These are phyloP conservation scores for Sycophila sp. DNA, from an alignment of 1,140 invertebrate genomes.

Conservation along the genomic window DNA sequence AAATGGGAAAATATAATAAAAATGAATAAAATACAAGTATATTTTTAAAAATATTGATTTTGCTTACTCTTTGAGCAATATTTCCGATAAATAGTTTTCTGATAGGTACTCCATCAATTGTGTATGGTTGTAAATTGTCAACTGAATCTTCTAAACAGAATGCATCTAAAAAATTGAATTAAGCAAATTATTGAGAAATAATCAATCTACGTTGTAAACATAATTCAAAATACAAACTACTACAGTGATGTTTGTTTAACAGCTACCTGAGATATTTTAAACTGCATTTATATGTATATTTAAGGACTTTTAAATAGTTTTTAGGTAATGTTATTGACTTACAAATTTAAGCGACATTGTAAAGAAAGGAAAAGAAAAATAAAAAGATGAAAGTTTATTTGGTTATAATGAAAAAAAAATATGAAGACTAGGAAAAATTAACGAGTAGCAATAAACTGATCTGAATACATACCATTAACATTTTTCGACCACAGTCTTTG, in stretches of 20 bases:
- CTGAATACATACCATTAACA: background rate
- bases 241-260: background rate
- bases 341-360: background rate
- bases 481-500: conserved; percentile 1
- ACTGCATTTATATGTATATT: background rate
- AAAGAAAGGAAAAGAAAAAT: background rate
- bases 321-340: background rate
- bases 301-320: background rate
- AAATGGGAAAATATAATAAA: conserved; percentile 31
- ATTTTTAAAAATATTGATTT: conserved; percentile 2
- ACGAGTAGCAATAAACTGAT: background rate
- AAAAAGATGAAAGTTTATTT: background rate
- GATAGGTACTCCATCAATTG: conserved; percentile 55
- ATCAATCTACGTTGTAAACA: background rate
- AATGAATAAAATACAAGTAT: conserved; percentile 12
- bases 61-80: conserved; percentile 59
- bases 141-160: background rate
- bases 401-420: no score
- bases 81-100: conserved; percentile 61
- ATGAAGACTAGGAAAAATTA: background rate
- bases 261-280: background rate
- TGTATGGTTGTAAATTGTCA: conserved; percentile 16
- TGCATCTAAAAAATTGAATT: background rate
- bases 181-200: background rate
- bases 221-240: background rate